Percentiles rank a stretch among this genome's conserved stretches.
These are phyloP conservation scores for Tenthredo notha DNA, from an alignment of 2,888 invertebrate genomes.

Conservation along the genomic window DNA sequence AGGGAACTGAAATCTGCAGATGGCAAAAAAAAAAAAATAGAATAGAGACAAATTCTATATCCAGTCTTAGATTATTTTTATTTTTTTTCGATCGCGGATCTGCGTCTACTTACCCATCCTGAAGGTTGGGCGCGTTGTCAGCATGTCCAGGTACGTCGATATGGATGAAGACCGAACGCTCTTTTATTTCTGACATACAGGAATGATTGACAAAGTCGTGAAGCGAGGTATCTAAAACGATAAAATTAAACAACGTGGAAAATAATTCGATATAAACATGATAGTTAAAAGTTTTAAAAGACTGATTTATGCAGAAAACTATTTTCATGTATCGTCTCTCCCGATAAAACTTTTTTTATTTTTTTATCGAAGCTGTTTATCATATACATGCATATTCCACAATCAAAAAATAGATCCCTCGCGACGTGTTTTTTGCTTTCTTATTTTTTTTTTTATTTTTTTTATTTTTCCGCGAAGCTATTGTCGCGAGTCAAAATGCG, in stretches of 20 bases:
- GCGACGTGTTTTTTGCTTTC: neutral
- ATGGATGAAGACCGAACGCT: constrained; percentile 92
- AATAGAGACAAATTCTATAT: neutral
- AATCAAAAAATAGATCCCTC: neutral
- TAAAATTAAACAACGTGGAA: constrained; percentile 49
- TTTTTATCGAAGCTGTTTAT: neutral
- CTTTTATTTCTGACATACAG: constrained; percentile 91
- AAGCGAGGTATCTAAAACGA: constrained; percentile 87
- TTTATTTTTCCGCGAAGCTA: neutral
- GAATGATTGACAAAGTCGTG: constrained; percentile 91
- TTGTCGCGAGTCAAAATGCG: neutral
- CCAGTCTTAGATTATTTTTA: neutral
- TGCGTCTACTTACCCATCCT: constrained; percentile 84
- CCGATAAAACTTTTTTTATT: neutral
- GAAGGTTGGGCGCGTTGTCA: constrained; percentile 88
- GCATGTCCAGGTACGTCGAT: constrained; percentile 93
- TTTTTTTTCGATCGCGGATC: neutral
- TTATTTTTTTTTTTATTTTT: neutral
- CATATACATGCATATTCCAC: neutral
- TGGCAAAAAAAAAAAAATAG: constrained; percentile 1
- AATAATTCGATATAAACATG: neutral
- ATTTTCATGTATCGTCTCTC: neutral
- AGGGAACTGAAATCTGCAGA: constrained; percentile 87
- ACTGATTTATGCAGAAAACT: neutral
- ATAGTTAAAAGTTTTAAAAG: neutral